Evolutionary conservation across 2,113 vertebrate species (phyloP).

Genomic region (Campylomormyrus numenius): DNA sequence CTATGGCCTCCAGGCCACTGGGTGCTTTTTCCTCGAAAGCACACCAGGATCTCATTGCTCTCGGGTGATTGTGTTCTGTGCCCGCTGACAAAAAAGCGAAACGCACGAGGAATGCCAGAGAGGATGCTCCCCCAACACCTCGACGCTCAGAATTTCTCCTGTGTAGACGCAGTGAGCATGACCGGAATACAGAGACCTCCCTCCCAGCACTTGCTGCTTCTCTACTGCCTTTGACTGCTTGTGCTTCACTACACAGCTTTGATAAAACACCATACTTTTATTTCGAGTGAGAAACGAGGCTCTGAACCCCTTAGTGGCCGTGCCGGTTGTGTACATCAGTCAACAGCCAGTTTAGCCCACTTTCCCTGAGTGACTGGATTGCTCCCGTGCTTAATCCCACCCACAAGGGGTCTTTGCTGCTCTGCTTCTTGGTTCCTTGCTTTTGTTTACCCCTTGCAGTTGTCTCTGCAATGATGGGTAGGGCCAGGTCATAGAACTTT

Average conservation of each 20-base stretch:
- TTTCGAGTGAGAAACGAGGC: not conserved
- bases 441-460: not conserved
- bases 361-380: not conserved
- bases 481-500: not conserved
- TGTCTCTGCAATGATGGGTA: not conserved
- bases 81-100: not conserved
- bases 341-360: not conserved
- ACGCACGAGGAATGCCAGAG: not conserved
- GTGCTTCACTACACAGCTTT: not conserved
- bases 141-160: not conserved
- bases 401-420: not conserved
- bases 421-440: not conserved
- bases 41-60: not conserved
- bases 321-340: not conserved
- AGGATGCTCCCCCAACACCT: not conserved
- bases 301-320: not conserved
- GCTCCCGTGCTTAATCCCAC: not conserved
- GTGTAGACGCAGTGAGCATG: not conserved
- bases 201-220: not conserved
- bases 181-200: not conserved
- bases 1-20: not conserved
- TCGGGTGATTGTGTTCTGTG: not conserved
- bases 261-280: not conserved
- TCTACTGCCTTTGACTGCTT: not conserved
- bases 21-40: not conserved